These are phyloP conservation scores for Drosophila tristis DNA, from an alignment of 1,140 invertebrate genomes.

Conservation along the genomic window DNA sequence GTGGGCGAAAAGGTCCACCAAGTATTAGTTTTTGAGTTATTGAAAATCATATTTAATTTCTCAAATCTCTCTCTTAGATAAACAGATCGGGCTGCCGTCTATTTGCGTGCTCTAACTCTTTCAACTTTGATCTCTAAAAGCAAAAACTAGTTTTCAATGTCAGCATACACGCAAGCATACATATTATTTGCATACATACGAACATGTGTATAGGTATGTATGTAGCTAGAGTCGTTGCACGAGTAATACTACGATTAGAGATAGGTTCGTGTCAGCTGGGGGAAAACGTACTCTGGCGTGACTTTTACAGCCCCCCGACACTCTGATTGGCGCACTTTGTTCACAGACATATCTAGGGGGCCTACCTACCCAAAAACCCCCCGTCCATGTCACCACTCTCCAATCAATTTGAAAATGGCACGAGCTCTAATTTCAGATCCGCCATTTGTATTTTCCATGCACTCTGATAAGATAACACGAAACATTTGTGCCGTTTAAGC, in stretches of 20 bases:
- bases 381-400: not conserved
- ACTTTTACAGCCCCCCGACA: conserved; percentile 38
- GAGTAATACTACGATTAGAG: no score
- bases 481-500: conserved; percentile 18
- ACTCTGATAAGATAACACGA: conserved; percentile 45
- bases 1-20: no score
- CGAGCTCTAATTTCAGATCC: conserved; percentile 57
- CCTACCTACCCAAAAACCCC: not conserved
- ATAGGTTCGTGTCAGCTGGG: no score
- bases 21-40: no score
- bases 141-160: conserved; percentile 34
- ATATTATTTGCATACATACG: no score
- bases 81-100: not conserved
- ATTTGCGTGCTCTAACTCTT: conserved; percentile 1
- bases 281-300: conserved; percentile 39
- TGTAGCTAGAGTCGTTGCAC: no score
- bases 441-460: conserved; percentile 42
- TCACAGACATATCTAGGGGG: conserved; percentile 19
- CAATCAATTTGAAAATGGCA: conserved; percentile 57
- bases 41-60: no score
- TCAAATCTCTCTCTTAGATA: no score
- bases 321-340: conserved; percentile 34
- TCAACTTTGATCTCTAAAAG: conserved; percentile 23
- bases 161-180: not conserved
- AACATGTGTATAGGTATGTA: no score